Conservation (phyloP, 2,797 vertebrate genomes). For the Intellagama lesueurii region DNA sequence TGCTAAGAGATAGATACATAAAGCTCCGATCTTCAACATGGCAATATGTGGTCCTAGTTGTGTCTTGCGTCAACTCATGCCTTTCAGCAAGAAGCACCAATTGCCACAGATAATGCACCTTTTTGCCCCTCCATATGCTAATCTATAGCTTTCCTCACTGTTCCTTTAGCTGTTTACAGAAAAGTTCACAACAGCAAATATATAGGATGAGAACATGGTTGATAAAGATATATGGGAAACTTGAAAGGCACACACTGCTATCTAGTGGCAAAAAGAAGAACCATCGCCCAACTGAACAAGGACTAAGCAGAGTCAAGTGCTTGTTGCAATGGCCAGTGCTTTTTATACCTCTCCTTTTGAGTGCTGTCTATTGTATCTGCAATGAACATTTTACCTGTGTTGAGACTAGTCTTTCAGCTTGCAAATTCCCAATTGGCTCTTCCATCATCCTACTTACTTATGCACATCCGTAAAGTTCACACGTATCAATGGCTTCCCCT, state of each 20-base stretch:
- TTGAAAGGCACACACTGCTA: constrained; percentile 71
- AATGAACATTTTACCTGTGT: neutral
- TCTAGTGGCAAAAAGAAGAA: constrained; percentile 73
- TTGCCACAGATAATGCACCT: constrained; percentile 23
- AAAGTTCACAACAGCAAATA: constrained; percentile 43
- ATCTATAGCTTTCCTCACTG: constrained; percentile 35
- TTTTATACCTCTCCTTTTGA: neutral
- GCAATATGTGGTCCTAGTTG: neutral
- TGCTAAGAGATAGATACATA: neutral
- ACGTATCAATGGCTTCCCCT: too few species aligned
- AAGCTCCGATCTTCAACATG: neutral
- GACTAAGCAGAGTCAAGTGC: neutral
- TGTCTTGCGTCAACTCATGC: neutral
- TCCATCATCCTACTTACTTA: neutral
- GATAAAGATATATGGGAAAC: constrained; percentile 17
- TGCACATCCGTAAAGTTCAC: neutral
- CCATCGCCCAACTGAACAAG: neutral
- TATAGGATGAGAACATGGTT: neutral
- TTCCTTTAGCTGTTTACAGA: constrained; percentile 36
- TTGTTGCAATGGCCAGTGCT: neutral
- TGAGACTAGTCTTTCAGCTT: neutral
- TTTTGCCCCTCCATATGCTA: constrained; percentile 38
- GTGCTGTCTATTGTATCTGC: neutral
- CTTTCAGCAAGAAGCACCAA: neutral
- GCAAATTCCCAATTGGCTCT: neutral